Evolutionary conservation across 1,140 invertebrate genomes (phyloP).

Genomic region (Brachystomella parvula): DNA sequence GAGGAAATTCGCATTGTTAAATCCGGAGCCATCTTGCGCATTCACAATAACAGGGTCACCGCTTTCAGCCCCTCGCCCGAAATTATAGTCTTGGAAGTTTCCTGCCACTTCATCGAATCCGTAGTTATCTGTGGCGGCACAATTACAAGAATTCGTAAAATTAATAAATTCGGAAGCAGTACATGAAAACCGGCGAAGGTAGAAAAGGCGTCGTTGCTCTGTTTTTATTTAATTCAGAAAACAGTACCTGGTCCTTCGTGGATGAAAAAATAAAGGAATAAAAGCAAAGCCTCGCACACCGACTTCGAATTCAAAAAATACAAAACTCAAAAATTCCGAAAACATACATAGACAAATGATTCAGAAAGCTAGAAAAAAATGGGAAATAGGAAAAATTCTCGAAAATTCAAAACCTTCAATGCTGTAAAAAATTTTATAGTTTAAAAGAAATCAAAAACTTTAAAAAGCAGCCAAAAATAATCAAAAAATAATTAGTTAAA

Average conservation of each 20-base stretch:
- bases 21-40: conserved; percentile 6
- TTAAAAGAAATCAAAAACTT: no score
- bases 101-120: conserved; percentile 11
- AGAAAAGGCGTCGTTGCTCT: not conserved
- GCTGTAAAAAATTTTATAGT: no score
- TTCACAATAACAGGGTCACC: conserved; percentile 1
- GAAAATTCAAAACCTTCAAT: no score
- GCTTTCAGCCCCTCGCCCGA: not conserved
- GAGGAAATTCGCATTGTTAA: conserved; percentile 15
- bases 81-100: conserved; percentile 12
- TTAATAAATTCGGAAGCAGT: not conserved
- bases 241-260: not conserved
- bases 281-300: no score
- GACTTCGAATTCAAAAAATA: no score
- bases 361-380: no score
- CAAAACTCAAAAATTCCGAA: no score
- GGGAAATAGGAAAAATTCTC: no score
- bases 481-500: no score
- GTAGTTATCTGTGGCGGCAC: not conserved
- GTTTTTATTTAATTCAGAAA: not conserved
- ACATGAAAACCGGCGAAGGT: not conserved
- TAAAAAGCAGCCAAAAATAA: no score
- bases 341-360: no score
- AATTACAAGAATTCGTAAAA: not conserved
- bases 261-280: no score